Percentiles rank a stretch among this genome's conserved stretches.
phyloP scores from a whole-genome alignment of 1,140 invertebrate genomes.

The Hesperophylax magnus region DNA sequence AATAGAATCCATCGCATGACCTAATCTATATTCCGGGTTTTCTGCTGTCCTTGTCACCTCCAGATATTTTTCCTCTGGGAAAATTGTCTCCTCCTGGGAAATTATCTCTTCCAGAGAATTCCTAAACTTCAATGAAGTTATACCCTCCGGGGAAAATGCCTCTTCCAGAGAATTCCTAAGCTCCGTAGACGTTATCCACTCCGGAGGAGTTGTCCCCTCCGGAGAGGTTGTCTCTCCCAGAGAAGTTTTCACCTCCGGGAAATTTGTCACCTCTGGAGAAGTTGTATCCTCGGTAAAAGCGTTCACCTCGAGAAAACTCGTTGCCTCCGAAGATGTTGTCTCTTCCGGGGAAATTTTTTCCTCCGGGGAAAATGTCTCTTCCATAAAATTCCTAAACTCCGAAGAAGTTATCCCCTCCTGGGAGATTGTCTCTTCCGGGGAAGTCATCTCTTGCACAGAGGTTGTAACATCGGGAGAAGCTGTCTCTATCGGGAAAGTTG shows the following conservation, averaged over 20 bases:
- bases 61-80: not conserved
- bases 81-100: not conserved
- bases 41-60: not conserved
- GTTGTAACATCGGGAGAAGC: not conserved
- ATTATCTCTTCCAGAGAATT: not conserved
- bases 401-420: not conserved
- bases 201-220: not conserved
- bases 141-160: not conserved
- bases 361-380: not conserved
- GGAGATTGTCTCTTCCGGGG: not conserved
- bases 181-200: not conserved
- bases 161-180: not conserved
- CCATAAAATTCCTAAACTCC: not conserved
- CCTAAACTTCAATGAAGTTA: too few relatives aligned
- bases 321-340: not conserved
- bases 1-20: not conserved
- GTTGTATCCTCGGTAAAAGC: not conserved
- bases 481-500: not conserved
- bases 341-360: not conserved
- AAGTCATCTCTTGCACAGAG: not conserved
- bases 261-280: not conserved
- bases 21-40: not conserved
- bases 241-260: not conserved
- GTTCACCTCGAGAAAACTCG: not conserved
- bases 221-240: not conserved